phyloP scores from a whole-genome alignment of 1,140 invertebrate genomes.

The Bradynema listronoti region DNA sequence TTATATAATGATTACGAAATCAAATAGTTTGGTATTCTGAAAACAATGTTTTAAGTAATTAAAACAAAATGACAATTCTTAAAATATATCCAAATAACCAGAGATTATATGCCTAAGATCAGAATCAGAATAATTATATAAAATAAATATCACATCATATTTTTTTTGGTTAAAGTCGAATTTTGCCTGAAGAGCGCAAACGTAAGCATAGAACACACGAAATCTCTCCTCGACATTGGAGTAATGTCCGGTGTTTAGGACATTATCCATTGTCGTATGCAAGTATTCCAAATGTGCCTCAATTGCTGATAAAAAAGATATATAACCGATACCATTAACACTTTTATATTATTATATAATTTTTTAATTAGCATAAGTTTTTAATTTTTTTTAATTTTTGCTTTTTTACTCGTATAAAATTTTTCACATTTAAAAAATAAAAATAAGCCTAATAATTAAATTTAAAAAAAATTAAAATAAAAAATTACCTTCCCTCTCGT shows the following conservation, averaged over 20 bases:
- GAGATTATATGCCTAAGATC: background rate
- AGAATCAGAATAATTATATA: conserved; percentile 1
- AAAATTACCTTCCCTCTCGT: no score
- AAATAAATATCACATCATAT: conserved; percentile 14
- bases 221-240: conserved; percentile 32
- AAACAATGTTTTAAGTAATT: background rate
- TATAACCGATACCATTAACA: no score
- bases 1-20: background rate
- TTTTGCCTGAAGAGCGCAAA: conserved; percentile 27
- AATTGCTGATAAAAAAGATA: no score
- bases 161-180: conserved; percentile 11
- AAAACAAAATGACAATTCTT: background rate
- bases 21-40: background rate
- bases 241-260: conserved; percentile 43
- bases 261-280: no score
- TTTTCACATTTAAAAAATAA: no score
- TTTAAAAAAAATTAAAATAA: no score
- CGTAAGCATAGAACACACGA: conserved; percentile 32
- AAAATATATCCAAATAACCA: conserved; percentile 2
- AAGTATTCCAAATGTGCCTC: no score
- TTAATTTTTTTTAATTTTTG: no score
- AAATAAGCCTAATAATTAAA: no score
- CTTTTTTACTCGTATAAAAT: no score
- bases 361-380: no score
- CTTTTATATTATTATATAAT: no score